Evolutionary conservation across 2,797 vertebrate species (phyloP).

Genomic region (Graptemys geographica): DNA sequence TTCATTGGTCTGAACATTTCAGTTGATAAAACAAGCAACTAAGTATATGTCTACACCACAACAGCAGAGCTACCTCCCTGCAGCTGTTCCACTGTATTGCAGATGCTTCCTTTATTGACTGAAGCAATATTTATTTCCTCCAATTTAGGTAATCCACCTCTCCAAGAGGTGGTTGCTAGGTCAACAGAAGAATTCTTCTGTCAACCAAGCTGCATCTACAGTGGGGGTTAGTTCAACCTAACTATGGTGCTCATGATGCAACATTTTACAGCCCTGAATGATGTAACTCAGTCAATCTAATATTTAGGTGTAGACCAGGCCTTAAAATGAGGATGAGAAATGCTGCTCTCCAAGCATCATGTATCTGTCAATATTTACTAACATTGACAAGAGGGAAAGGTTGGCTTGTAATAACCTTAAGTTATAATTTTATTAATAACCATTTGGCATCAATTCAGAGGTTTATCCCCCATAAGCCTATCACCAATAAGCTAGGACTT

Average conservation of each 20-base stretch:
- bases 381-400: not conserved
- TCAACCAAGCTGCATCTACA: not conserved
- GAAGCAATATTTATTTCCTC: not conserved
- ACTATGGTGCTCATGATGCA: not conserved
- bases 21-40: not conserved
- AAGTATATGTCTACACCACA: not conserved
- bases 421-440: not conserved
- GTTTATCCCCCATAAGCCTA: accelerated
- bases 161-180: not conserved
- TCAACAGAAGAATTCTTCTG: not conserved
- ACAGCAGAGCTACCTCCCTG: too few species aligned
- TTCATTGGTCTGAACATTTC: accelerated
- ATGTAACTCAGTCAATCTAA: not conserved
- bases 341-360: not conserved
- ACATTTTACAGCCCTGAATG: not conserved
- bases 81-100: not conserved
- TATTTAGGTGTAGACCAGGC: not conserved
- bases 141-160: not conserved
- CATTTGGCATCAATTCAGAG: not conserved
- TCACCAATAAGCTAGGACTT: not conserved
- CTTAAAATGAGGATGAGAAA: accelerated
- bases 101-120: not conserved
- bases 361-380: not conserved
- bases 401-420: accelerated
- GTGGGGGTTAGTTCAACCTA: not conserved